Evolutionary conservation across 1,140 invertebrate genomes (phyloP).

Genomic region (Trissolcus basalis): DNA sequence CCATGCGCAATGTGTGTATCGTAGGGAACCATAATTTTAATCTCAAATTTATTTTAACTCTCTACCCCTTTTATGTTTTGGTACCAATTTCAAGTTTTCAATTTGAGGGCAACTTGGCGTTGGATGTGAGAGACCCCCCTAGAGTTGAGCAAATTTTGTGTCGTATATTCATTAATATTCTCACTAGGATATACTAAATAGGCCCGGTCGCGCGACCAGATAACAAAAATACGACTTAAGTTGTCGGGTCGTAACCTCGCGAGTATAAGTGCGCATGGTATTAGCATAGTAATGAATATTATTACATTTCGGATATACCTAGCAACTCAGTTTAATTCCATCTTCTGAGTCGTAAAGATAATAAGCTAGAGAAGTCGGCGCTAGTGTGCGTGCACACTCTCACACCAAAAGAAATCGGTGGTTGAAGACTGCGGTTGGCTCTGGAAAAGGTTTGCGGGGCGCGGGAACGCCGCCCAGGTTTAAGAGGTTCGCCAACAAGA

Average conservation of each 20-base stretch:
- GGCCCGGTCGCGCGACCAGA: slow-evolving; percentile 67
- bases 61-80: slow-evolving; percentile 1
- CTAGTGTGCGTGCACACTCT: slow-evolving; percentile 35
- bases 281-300: slow-evolving; percentile 78
- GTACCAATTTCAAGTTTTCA: slow-evolving; percentile 24
- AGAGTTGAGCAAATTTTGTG: slow-evolving; percentile 32
- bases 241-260: slow-evolving; percentile 70
- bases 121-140: background rate
- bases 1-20: background rate
- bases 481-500: slow-evolving; percentile 73
- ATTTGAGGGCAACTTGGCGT: slow-evolving; percentile 13
- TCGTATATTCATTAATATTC: slow-evolving; percentile 58
- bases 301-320: slow-evolving; percentile 74
- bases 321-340: slow-evolving; percentile 76
- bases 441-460: slow-evolving; percentile 60
- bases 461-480: slow-evolving; percentile 61
- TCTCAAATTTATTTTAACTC: background rate
- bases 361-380: slow-evolving; percentile 71
- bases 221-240: slow-evolving; percentile 76
- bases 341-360: slow-evolving; percentile 77
- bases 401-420: slow-evolving; percentile 53
- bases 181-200: slow-evolving; percentile 55
- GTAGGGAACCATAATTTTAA: background rate
- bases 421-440: slow-evolving; percentile 45
- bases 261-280: slow-evolving; percentile 68